phyloP scores from a whole-genome alignment of 2,888 invertebrate genomes.

The Pollenia labialis region DNA sequence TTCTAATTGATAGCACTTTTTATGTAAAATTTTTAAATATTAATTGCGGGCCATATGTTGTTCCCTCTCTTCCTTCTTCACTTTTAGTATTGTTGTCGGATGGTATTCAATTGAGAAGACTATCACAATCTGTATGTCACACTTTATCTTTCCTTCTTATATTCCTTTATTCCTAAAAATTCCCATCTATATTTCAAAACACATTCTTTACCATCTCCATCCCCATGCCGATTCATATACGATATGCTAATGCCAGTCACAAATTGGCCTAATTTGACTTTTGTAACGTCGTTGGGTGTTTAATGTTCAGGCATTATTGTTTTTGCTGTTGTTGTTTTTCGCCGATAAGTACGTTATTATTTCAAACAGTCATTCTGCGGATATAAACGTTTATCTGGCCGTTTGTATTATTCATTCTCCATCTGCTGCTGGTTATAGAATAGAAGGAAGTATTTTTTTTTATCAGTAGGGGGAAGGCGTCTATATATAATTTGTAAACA shows the following conservation, averaged over 20 bases:
- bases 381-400: conserved; percentile 71
- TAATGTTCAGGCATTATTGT: conserved; percentile 69
- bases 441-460: neutral
- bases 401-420: conserved; percentile 33
- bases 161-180: conserved; percentile 6
- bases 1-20: no score
- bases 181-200: conserved; percentile 12
- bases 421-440: conserved; percentile 2
- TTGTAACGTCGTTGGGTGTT: conserved; percentile 73
- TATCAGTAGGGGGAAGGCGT: conserved; percentile 10
- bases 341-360: conserved; percentile 73
- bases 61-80: neutral
- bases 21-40: neutral
- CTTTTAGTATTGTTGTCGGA: conserved; percentile 15
- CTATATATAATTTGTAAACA: conserved; percentile 64
- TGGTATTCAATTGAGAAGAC: conserved; percentile 51
- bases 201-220: neutral
- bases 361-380: conserved; percentile 72
- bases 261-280: conserved; percentile 78
- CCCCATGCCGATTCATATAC: conserved; percentile 12
- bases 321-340: conserved; percentile 57
- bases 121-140: conserved; percentile 26
- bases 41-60: conserved; percentile 7
- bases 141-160: conserved; percentile 4
- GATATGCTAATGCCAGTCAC: conserved; percentile 73